Evolutionary conservation across 2,888 invertebrate species (phyloP).

Genomic region (Temnothorax unifasciatus): DNA sequence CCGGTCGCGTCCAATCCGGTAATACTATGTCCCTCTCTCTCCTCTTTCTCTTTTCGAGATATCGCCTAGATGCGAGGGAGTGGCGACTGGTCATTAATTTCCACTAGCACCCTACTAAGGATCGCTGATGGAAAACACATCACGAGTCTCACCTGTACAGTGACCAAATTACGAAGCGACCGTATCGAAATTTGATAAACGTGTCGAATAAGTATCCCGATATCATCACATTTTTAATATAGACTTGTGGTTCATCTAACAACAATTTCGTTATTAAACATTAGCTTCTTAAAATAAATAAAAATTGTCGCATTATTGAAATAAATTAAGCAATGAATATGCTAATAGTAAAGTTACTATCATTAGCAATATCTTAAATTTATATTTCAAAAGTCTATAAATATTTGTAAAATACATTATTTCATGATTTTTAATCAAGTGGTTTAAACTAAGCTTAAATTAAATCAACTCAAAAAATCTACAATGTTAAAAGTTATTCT

Average conservation of each 20-base stretch:
- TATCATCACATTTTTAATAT: not conserved
- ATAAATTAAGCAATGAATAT: not conserved
- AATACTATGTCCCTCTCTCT: constrained; percentile 66
- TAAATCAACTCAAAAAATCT: not conserved
- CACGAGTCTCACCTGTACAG: constrained; percentile 64
- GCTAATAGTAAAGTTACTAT: not conserved
- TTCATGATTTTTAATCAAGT: not conserved
- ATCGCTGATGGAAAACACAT: constrained; percentile 75
- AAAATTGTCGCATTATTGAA: not conserved
- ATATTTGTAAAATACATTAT: not conserved
- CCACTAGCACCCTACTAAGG: constrained; percentile 74
- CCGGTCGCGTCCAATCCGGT: constrained; percentile 82
- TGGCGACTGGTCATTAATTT: constrained; percentile 81
- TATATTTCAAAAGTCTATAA: not conserved
- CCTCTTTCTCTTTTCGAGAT: constrained; percentile 77
- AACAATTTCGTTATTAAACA: not conserved
- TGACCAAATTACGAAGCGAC: constrained; percentile 23
- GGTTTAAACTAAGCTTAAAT: not conserved
- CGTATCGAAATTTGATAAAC: not conserved
- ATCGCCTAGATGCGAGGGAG: constrained; percentile 84
- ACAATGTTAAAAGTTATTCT: not conserved
- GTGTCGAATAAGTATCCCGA: not conserved
- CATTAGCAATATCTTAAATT: not conserved
- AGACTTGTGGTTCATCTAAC: not conserved
- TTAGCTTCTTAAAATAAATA: not conserved